Percentiles rank a stretch among this genome's conserved stretches.
phyloP scores from a whole-genome alignment of 2,113 vertebrate genomes.

The Petrocephalus microphthalmus region DNA sequence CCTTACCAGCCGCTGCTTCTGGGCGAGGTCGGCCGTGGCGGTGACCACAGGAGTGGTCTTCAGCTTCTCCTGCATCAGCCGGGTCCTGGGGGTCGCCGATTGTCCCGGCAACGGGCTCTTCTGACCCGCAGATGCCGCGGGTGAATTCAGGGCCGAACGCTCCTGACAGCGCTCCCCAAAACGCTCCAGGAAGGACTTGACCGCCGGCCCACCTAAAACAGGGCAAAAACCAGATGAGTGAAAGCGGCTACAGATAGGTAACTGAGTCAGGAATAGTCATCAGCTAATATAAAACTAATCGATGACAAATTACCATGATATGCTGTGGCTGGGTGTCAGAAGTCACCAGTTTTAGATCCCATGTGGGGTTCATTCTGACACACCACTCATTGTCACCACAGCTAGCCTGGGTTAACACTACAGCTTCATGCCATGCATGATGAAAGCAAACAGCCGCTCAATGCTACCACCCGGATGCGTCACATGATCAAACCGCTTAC shows the following conservation, averaged over 20 bases:
- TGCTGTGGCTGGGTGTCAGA: not conserved
- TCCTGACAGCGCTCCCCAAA: constrained; percentile 84
- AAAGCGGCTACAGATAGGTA: not conserved
- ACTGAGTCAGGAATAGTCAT: not conserved
- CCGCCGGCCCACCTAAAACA: constrained; percentile 58
- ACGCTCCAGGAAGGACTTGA: constrained; percentile 86
- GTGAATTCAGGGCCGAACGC: constrained; percentile 52
- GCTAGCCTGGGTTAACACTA: no score
- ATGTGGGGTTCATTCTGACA: not conserved
- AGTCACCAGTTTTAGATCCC: not conserved
- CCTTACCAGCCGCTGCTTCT: constrained; percentile 79
- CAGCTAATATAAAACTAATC: not conserved
- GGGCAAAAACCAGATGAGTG: not conserved
- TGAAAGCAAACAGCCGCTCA: not conserved
- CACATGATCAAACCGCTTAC: constrained; percentile 47
- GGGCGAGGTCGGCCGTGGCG: constrained; percentile 66
- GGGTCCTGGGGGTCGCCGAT: constrained; percentile 70
- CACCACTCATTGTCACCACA: not conserved
- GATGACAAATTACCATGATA: not conserved
- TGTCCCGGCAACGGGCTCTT: constrained; percentile 47
- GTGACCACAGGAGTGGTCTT: constrained; percentile 66
- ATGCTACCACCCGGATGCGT: not conserved
- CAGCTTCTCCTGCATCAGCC: constrained; percentile 74
- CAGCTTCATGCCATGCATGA: not conserved
- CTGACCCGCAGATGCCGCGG: constrained; percentile 26